Evolutionary conservation across 2,113 vertebrate species (phyloP), one percentile per base, ranked within the genome.

Genomic region (Hylia prasina): DNA sequence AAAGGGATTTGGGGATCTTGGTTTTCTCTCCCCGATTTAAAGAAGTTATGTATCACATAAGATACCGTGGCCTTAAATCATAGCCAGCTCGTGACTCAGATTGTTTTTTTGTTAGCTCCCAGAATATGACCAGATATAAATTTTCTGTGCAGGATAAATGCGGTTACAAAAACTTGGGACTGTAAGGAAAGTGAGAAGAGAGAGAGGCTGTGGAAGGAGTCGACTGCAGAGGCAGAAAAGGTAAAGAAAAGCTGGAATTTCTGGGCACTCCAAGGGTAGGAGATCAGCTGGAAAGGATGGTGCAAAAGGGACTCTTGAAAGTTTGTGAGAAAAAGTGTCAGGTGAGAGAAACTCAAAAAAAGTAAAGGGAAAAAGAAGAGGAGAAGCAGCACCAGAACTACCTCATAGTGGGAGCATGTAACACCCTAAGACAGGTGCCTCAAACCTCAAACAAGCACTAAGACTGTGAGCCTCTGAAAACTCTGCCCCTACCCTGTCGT

Each of bases 401-500:
- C 64, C 53, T 93, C 2, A 4, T 93, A 93, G 76, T 39, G 61
- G 53, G 48, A 90, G 27, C 73, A 73, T 8, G 7, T 90, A 92
- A 92, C 89, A 93, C 93, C 69, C 31, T 42, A 53, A 71, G 93
- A 94, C 94, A 96, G 92, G 85, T 95, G 94, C 79, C 86, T 90
- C 61, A 82, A 58, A 76, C 77, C 80, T 90, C 87, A 92, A 96
- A 91, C 71, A 95, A 90, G 80, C 54, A 72, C 66, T 53, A 82
- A 51, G 39, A 80, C 73, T 84, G 72, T 53, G 57, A 93, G 61
- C 39, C 76, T 90, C 84, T 51, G 95, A 94, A 95, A 93, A 86
- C 69, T 48, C 86, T 90, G 86, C 77, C 82, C 84, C 80, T 81
- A 71, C 30, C 37, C 54, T 71, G 80, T 82, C 60, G 0, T 97